phyloP scores from a whole-genome alignment of 1,140 invertebrate genomes.

The Atta texana region DNA sequence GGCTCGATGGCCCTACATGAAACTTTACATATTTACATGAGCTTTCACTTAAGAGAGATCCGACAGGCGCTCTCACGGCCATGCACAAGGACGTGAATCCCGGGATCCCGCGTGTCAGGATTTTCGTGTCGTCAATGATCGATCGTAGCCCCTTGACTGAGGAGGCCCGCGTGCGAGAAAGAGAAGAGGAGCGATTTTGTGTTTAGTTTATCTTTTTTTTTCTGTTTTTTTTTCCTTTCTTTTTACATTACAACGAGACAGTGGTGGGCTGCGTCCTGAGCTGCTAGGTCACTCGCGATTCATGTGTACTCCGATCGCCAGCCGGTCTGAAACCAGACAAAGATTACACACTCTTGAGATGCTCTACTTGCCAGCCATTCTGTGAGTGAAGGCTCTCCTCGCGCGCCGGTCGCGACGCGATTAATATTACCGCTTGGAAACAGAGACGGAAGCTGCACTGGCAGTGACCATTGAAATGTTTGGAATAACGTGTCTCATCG shows the following conservation, averaged over 20 bases:
- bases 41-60: slow-evolving; percentile 69
- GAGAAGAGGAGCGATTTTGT: slow-evolving; percentile 65
- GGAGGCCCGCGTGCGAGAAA: slow-evolving; percentile 57
- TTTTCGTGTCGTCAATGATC: slow-evolving; percentile 44
- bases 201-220: slow-evolving; percentile 35
- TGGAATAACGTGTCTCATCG: background rate
- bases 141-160: slow-evolving; percentile 35
- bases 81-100: slow-evolving; percentile 2
- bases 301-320: slow-evolving; percentile 87
- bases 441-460: background rate
- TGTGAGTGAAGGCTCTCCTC: slow-evolving; percentile 19
- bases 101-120: slow-evolving; percentile 24
- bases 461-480: background rate
- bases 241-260: slow-evolving; percentile 75
- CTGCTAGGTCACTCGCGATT: slow-evolving; percentile 80
- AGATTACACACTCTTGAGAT: slow-evolving; percentile 54
- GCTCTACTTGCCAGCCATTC: slow-evolving; percentile 30
- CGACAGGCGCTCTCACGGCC: slow-evolving; percentile 42
- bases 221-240: slow-evolving; percentile 47
- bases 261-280: slow-evolving; percentile 83
- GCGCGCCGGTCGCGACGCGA: background rate
- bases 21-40: slow-evolving; percentile 85
- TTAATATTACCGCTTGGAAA: background rate
- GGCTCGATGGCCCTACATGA: slow-evolving; percentile 83
- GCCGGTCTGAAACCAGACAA: slow-evolving; percentile 84